Evolutionary conservation across 1,140 invertebrate genomes (phyloP).

Genomic region (Helicoverpa armigera): DNA sequence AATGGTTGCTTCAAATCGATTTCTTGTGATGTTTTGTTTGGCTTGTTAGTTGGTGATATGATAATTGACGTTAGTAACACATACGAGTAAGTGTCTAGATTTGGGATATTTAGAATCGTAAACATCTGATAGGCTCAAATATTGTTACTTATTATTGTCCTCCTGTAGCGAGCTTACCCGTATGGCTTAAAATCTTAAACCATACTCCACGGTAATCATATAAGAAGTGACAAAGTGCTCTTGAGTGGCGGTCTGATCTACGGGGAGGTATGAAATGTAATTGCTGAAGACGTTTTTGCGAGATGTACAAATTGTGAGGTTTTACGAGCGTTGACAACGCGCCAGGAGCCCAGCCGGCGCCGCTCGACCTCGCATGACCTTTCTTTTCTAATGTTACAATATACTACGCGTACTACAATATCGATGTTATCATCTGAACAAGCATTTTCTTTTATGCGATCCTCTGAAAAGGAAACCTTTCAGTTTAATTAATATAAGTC

Average conservation of each 20-base stretch:
- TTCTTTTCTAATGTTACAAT: constrained; percentile 38
- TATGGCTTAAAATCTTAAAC: no score
- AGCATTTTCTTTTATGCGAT: neutral
- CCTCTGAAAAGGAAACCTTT: constrained; percentile 1
- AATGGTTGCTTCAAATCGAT: neutral
- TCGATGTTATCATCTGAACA: constrained; percentile 9
- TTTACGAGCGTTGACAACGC: constrained; percentile 44
- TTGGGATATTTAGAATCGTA: no score
- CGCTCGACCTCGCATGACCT: constrained; percentile 57
- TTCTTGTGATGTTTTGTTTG: neutral
- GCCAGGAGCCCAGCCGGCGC: constrained; percentile 58
- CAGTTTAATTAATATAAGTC: neutral
- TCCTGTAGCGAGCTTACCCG: no score
- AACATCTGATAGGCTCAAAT: no score
- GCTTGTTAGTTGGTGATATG: neutral
- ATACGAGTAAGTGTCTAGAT: no score
- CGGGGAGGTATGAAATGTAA: neutral
- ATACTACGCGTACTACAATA: neutral
- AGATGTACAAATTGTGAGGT: neutral
- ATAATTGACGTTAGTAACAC: no score
- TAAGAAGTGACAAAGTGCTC: no score
- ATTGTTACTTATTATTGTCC: no score
- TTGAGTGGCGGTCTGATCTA: no score
- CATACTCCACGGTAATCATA: no score
- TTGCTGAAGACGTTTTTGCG: neutral